These are phyloP conservation scores for Ostrea edulis DNA, from an alignment of 1,140 invertebrate species.

Conservation along the genomic window DNA sequence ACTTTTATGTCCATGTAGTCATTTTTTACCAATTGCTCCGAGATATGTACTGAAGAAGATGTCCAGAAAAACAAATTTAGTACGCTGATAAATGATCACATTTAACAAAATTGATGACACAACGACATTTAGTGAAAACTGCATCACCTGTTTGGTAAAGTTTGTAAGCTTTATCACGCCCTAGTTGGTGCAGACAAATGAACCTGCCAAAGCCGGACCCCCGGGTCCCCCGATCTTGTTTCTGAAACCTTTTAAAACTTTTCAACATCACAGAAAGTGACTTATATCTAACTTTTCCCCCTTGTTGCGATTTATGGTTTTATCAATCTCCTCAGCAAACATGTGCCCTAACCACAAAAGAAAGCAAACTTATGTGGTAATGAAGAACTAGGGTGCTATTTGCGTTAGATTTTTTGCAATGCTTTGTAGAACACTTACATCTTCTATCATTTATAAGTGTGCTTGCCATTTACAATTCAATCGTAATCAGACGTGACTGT, in stretches of 20 bases:
- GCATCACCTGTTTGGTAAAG: not conserved
- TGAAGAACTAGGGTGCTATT: not conserved
- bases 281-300: not conserved
- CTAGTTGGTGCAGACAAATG: conserved; percentile 8
- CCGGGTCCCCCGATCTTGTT: not conserved
- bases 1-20: not conserved
- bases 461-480: too few relatives aligned
- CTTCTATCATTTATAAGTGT: too few relatives aligned
- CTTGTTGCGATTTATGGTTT: not conserved
- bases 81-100: conserved; percentile 26
- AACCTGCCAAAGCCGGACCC: not conserved
- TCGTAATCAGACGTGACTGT: too few relatives aligned
- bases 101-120: conserved; percentile 33
- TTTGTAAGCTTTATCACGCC: not conserved
- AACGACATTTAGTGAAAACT: conserved; percentile 19
- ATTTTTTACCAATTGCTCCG: not conserved
- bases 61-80: conserved; percentile 16
- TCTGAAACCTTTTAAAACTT: conserved; percentile 20
- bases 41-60: conserved; percentile 16
- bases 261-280: conserved; percentile 13
- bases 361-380: not conserved
- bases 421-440: too few relatives aligned
- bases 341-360: not conserved
- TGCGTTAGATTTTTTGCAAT: too few relatives aligned
- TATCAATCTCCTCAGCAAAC: conserved; percentile 1